Evolutionary conservation across 1,140 invertebrate species (phyloP).

Genomic region (Drosophila navojoa): DNA sequence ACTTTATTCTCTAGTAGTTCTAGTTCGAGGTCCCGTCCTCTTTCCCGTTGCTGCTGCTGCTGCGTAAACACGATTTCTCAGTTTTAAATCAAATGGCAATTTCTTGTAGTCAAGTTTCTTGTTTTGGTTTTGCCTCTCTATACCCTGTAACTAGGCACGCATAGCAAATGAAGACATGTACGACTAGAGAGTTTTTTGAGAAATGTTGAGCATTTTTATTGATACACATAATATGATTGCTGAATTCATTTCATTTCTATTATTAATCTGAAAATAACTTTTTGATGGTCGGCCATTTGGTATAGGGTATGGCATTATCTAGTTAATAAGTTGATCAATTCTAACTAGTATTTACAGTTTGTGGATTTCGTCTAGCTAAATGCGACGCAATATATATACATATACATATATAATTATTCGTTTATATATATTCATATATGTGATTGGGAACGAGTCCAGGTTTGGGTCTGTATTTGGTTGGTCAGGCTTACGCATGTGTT

Average conservation of each 20-base stretch:
- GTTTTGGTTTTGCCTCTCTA: slow-evolving; percentile 34
- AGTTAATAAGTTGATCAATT: background rate
- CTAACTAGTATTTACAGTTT: slow-evolving; percentile 6
- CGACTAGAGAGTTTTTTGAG: background rate
- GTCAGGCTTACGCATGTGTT: background rate
- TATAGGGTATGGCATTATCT: background rate
- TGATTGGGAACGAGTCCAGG: slow-evolving; percentile 4
- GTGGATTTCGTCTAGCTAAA: slow-evolving; percentile 43
- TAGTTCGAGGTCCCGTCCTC: slow-evolving; percentile 15
- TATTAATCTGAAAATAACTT: no score
- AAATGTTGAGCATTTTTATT: no score
- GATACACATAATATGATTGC: no score
- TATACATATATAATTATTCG: slow-evolving; percentile 4
- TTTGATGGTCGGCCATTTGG: no score
- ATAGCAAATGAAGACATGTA: background rate
- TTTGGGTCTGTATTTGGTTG: slow-evolving; percentile 16
- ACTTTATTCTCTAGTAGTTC: slow-evolving; percentile 15
- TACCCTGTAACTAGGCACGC: background rate
- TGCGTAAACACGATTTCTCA: slow-evolving; percentile 47
- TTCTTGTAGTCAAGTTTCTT: slow-evolving; percentile 57
- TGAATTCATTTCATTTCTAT: no score
- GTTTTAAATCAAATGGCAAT: slow-evolving; percentile 59
- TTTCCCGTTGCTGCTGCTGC: slow-evolving; percentile 6
- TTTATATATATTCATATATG: background rate
- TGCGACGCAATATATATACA: slow-evolving; percentile 9